These are phyloP conservation scores for Pterostichus niger DNA, from an alignment of 2,888 invertebrate species.

Conservation along the genomic window DNA sequence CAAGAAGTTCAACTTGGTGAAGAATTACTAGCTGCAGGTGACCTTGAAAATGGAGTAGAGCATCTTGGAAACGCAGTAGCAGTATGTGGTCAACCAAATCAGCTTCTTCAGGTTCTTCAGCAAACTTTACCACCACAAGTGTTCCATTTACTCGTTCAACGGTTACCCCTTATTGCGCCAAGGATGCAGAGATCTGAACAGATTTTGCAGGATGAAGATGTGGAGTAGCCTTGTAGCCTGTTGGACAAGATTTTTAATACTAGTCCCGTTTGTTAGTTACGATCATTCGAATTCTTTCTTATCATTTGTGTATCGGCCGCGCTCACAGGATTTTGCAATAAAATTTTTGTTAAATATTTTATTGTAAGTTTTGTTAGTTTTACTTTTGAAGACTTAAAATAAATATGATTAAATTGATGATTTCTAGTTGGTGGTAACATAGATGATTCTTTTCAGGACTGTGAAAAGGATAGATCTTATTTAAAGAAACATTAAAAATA, in stretches of 20 bases:
- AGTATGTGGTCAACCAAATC: constrained; percentile 96
- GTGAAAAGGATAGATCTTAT: constrained; percentile 33
- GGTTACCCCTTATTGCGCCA: constrained; percentile 84
- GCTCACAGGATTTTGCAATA: constrained; percentile 66
- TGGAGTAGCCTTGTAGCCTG: constrained; percentile 56
- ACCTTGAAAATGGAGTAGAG: constrained; percentile 94
- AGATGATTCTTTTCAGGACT: constrained; percentile 25
- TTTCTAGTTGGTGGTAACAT: constrained; percentile 21
- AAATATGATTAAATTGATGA: not conserved
- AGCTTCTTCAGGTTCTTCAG: constrained; percentile 91
- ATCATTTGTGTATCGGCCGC: constrained; percentile 15
- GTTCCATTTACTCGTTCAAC: constrained; percentile 92
- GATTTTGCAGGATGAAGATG: constrained; percentile 62
- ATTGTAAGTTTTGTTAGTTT: constrained; percentile 60
- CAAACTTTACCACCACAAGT: constrained; percentile 97
- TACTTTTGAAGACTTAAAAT: constrained; percentile 42
- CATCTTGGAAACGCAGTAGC: constrained; percentile 98
- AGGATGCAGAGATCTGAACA: constrained; percentile 69
- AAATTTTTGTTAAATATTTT: constrained; percentile 62
- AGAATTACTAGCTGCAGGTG: constrained; percentile 91
- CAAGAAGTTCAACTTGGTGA: constrained; percentile 95
- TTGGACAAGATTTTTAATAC: constrained; percentile 23
- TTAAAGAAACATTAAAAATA: not conserved
- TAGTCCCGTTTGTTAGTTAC: constrained; percentile 66
- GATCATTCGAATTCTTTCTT: constrained; percentile 12